Evolutionary conservation across 2,888 invertebrate genomes (phyloP), one percentile per base, ranked within the genome.

Genomic region (Drosophila heteroneura): DNA sequence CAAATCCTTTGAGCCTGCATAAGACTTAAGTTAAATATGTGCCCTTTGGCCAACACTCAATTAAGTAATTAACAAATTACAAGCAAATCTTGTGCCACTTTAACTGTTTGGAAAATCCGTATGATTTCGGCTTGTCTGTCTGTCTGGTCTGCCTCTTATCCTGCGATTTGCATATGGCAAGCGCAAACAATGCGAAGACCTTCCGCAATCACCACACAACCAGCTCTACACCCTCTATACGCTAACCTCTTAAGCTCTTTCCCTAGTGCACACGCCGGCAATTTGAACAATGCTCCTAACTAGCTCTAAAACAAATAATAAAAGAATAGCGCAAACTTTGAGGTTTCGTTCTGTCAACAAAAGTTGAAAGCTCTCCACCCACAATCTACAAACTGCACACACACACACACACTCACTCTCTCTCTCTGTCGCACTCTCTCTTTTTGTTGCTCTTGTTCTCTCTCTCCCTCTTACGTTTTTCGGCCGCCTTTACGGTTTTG

Each of bases 281-380:
- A 83, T 88, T 84, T 72, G 70, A 85, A 90, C 89, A 87, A 87
- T 87, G 80, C 80, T 67, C 89, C 77, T 85, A 90, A 87, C 89
- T 89, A 87, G 86, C 89, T 85, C 74, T 85, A 89, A 83, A 90
- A 72, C 89, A 87, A 90, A 90, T 87, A 87, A 85, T 88, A 83
- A 82, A 79, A 89, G 74, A 74, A 65, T 66, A 80, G 73, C 74
- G 89, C 79, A 88, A 90, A 87, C 89, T 87, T 78, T 82, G 86
- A 74, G 90, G 90, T 83, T 90, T 85, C 78, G 64, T 83, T 69
- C 83, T 90, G 90, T 89, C 90, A 87, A 90, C 86, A 90, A 90
- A 81, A 89, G 79, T 74, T 74, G 69, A 70, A 79, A 73, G 59
- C 79, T 53, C 59, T 72, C 64, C 57, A 62, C 47, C 59, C 51